Evolutionary conservation across 2,888 invertebrate species (phyloP).

Genomic region (Ochropleura leucogaster): DNA sequence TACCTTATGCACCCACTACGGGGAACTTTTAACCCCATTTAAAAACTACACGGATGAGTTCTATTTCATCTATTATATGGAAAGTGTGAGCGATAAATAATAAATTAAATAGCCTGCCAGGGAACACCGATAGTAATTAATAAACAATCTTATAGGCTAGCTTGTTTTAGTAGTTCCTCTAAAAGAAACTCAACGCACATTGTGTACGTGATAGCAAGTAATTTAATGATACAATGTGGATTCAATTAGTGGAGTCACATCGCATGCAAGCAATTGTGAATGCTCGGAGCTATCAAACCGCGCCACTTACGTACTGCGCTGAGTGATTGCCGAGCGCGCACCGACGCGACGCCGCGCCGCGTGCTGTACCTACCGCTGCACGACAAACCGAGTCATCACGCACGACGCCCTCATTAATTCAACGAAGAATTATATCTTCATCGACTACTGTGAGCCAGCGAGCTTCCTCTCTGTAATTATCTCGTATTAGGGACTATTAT

Average conservation of each 20-base stretch:
- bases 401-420: constrained; percentile 81
- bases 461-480: constrained; percentile 84
- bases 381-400: constrained; percentile 77
- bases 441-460: constrained; percentile 78
- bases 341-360: constrained; percentile 38
- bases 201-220: constrained; percentile 45
- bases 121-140: constrained; percentile 42
- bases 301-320: constrained; percentile 52
- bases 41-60: constrained; percentile 15
- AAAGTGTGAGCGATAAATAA: constrained; percentile 50
- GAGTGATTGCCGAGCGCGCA: constrained; percentile 54
- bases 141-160: constrained; percentile 45
- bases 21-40: constrained; percentile 4
- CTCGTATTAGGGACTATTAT: constrained; percentile 84
- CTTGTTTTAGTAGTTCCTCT: constrained; percentile 46
- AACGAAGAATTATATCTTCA: constrained; percentile 84
- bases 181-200: constrained; percentile 31
- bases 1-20: constrained; percentile 34
- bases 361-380: constrained; percentile 48
- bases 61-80: constrained; percentile 22
- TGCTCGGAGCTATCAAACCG: constrained; percentile 62
- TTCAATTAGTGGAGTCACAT: constrained; percentile 68
- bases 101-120: constrained; percentile 48
- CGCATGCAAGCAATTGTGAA: constrained; percentile 70
- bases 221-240: constrained; percentile 64